These are phyloP conservation scores for Labroides dimidiatus DNA, from an alignment of 2,797 vertebrate species.

Conservation along the genomic window DNA sequence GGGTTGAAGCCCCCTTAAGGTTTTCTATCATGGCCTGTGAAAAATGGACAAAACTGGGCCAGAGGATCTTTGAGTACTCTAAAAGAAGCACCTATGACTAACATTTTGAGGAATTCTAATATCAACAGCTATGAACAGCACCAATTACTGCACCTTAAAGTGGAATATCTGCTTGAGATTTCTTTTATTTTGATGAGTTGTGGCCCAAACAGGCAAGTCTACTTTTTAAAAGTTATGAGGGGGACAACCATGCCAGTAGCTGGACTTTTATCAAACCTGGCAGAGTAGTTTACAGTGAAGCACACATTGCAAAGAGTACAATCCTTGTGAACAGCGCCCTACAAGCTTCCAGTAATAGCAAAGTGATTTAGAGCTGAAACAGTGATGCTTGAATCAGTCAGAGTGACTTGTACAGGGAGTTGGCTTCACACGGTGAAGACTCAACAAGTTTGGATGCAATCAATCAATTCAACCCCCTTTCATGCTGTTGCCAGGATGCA, in stretches of 20 bases:
- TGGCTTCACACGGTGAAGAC: slow-evolving; percentile 29
- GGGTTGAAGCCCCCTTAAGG: too few relatives aligned
- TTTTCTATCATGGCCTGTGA: too few relatives aligned
- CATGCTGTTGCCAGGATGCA: slow-evolving; percentile 17
- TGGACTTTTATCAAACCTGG: not conserved
- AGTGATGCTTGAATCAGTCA: slow-evolving; percentile 21
- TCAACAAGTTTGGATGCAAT: slow-evolving; percentile 12
- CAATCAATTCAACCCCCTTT: not conserved
- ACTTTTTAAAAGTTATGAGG: not conserved
- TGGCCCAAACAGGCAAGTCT: not conserved
- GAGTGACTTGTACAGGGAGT: slow-evolving; percentile 5
- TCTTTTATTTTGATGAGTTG: not conserved
- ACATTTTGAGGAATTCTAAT: too few relatives aligned
- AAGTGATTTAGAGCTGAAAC: slow-evolving; percentile 39
- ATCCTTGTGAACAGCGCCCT: not conserved
- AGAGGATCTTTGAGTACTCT: too few relatives aligned
- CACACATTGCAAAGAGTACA: slow-evolving; percentile 1
- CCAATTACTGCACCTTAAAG: too few relatives aligned
- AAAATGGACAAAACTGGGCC: too few relatives aligned
- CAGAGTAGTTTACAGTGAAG: slow-evolving; percentile 12
- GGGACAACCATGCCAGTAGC: not conserved
- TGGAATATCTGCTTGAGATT: not conserved
- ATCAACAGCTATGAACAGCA: too few relatives aligned
- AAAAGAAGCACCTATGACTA: too few relatives aligned
- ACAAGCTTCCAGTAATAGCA: not conserved